Conservation (phyloP, 2,888 invertebrate genomes). For the Koerneria pararmatus region DNA sequence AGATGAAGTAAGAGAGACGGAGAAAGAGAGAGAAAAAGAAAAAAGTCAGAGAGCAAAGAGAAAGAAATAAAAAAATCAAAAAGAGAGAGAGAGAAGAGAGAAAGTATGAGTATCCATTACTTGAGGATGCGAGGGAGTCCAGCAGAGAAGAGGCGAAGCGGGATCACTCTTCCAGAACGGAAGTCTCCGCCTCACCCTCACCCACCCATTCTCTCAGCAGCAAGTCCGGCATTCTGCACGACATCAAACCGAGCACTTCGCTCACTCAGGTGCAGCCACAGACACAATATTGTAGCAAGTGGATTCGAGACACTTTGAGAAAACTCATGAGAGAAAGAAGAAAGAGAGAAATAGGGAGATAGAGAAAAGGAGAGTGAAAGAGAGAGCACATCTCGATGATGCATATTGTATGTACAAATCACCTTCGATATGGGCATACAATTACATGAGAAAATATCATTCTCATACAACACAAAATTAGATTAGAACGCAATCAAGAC, state of each 20-base stretch:
- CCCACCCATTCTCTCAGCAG: too few relatives aligned
- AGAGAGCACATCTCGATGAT: not conserved
- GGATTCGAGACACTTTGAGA: not conserved
- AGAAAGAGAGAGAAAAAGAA: not conserved
- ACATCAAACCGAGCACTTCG: constrained; percentile 34
- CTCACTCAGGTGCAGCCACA: constrained; percentile 34
- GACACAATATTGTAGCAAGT: not conserved
- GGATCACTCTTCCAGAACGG: too few relatives aligned
- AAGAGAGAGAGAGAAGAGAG: too few relatives aligned
- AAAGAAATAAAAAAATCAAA: too few relatives aligned
- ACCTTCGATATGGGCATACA: constrained; percentile 10
- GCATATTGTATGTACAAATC: not conserved
- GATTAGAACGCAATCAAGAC: too few relatives aligned
- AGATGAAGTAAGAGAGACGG: not conserved
- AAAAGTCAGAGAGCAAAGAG: not conserved
- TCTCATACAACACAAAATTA: too few relatives aligned
- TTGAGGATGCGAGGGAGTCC: too few relatives aligned
- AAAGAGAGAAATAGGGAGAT: not conserved
- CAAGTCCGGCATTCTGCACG: constrained; percentile 44
- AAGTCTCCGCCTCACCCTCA: too few relatives aligned
- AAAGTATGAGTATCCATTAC: too few relatives aligned
- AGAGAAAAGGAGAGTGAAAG: not conserved
- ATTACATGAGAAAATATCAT: too few relatives aligned
- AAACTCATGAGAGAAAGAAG: not conserved
- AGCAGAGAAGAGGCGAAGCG: too few relatives aligned